Conservation (phyloP, 2,888 invertebrate species). For the Polylopha cassiicola region DNA sequence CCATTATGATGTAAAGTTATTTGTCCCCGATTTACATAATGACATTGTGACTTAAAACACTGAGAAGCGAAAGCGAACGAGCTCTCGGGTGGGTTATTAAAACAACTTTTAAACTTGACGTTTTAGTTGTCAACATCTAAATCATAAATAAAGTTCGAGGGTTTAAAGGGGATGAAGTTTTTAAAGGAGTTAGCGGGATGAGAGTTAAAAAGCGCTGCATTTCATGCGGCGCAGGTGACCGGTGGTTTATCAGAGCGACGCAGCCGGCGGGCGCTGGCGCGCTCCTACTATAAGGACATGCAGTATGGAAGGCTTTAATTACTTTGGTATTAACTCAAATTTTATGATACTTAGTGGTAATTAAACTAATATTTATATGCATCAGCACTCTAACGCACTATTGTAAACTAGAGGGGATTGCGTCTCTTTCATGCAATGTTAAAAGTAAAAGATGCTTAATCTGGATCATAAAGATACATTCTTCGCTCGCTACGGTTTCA, state of each 20-base stretch:
- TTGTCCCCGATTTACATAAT: constrained; percentile 38
- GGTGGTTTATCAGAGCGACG: constrained; percentile 66
- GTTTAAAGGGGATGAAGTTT: constrained; percentile 69
- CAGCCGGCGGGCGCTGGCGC: constrained; percentile 42
- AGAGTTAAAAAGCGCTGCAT: constrained; percentile 75
- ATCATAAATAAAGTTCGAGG: constrained; percentile 68
- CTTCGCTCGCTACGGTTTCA: no score
- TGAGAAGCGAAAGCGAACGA: constrained; percentile 30
- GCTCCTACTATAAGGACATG: no score
- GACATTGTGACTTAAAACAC: constrained; percentile 38
- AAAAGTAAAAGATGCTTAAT: no score
- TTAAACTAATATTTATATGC: no score
- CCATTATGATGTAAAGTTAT: constrained; percentile 28
- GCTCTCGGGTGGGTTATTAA: constrained; percentile 40
- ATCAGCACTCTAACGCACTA: no score
- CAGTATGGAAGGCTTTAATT: no score
- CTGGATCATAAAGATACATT: no score
- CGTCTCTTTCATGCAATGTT: no score
- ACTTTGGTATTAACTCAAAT: no score
- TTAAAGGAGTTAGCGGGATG: constrained; percentile 67
- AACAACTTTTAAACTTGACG: constrained; percentile 49
- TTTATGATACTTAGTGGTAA: no score
- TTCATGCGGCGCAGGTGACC: constrained; percentile 76
- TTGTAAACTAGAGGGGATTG: no score
- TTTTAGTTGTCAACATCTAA: constrained; percentile 60